Percentiles rank a stretch among this genome's conserved stretches.
These are phyloP conservation scores for Prosapia bicincta DNA, from an alignment of 2,888 invertebrate species.

Conservation along the genomic window DNA sequence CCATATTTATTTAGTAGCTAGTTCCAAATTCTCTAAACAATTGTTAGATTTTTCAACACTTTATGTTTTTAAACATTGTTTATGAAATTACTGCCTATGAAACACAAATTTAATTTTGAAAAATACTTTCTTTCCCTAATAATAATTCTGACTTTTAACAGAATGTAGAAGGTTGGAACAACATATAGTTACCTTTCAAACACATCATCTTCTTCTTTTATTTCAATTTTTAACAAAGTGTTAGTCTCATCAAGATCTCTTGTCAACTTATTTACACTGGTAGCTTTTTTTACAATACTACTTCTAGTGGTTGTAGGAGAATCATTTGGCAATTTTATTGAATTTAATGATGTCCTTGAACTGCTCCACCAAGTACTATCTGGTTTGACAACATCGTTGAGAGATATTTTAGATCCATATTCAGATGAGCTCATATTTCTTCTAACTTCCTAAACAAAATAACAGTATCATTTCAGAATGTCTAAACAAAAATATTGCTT, in stretches of 20 bases:
- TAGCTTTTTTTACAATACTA: neutral
- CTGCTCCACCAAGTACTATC: conserved; percentile 32
- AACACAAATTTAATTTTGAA: too few relatives aligned
- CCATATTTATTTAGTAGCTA: too few relatives aligned
- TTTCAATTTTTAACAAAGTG: neutral
- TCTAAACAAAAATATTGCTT: too few relatives aligned
- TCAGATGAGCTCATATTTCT: neutral
- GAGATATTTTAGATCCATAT: neutral
- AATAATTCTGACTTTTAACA: too few relatives aligned
- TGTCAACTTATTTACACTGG: neutral
- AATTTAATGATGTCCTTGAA: conserved; percentile 36
- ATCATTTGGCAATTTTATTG: conserved; percentile 35
- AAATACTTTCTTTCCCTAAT: too few relatives aligned
- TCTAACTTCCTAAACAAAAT: neutral
- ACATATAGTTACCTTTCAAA: neutral
- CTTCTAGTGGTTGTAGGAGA: neutral
- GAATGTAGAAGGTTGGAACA: too few relatives aligned
- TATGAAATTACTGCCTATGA: too few relatives aligned
- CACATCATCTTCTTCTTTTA: neutral
- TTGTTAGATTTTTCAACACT: too few relatives aligned
- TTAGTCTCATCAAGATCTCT: neutral
- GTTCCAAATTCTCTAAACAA: too few relatives aligned
- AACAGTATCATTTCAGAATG: neutral
- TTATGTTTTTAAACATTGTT: too few relatives aligned
- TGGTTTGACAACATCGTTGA: conserved; percentile 8